Conservation (phyloP, 2,888 invertebrate genomes). For the Margaritifera margaritifera region DNA sequence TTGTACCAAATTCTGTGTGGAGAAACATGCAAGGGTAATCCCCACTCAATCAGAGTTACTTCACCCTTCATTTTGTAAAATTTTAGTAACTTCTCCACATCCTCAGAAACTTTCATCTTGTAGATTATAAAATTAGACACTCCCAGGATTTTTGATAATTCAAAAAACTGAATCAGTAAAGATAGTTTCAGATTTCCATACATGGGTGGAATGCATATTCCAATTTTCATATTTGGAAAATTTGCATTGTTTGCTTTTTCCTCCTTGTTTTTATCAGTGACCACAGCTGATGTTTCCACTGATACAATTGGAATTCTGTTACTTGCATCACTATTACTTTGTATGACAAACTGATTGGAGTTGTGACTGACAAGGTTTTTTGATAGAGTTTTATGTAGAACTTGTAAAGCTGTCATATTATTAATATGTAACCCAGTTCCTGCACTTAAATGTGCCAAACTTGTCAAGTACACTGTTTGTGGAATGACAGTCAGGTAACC, state of each 20-base stretch:
- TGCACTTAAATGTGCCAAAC: conserved; percentile 10
- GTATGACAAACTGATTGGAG: no score
- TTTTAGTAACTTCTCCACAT: conserved; percentile 48
- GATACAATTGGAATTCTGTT: not conserved
- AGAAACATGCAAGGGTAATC: conserved; percentile 47
- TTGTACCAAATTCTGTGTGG: conserved; percentile 65
- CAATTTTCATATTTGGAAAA: conserved; percentile 34
- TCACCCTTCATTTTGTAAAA: conserved; percentile 51
- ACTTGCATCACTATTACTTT: no score
- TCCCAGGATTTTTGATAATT: conserved; percentile 63
- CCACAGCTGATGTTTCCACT: not conserved
- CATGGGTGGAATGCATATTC: conserved; percentile 68
- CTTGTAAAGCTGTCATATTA: not conserved
- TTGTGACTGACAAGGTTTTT: no score
- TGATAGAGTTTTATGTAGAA: no score
- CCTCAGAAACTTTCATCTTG: conserved; percentile 46
- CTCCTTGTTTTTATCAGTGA: not conserved
- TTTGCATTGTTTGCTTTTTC: not conserved
- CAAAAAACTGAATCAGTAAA: conserved; percentile 67
- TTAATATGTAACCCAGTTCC: conserved; percentile 5
- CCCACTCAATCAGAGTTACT: conserved; percentile 60
- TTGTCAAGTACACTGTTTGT: conserved; percentile 26
- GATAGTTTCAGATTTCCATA: conserved; percentile 63
- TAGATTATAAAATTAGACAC: conserved; percentile 64
- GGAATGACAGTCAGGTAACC: conserved; percentile 20